These are phyloP conservation scores for Drosophila hydei DNA, from an alignment of 1,140 invertebrate species.

Conservation along the genomic window DNA sequence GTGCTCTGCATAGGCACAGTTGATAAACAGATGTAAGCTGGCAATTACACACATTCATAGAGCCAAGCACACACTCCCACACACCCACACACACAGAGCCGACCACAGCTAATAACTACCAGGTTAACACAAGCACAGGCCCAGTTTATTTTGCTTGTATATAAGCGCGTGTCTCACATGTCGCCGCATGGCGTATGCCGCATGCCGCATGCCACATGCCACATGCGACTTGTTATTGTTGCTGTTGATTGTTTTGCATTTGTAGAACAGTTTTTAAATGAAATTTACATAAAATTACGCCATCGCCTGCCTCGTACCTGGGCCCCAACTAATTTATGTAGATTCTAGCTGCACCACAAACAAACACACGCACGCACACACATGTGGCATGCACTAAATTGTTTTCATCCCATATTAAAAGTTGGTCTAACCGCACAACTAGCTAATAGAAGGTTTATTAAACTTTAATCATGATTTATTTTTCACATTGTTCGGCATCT, in stretches of 20 bases:
- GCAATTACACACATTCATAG: not conserved
- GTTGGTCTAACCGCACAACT: not conserved
- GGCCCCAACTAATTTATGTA: constrained; percentile 24
- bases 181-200: not conserved
- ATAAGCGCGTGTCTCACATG: not conserved
- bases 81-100: constrained; percentile 3
- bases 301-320: not conserved
- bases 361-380: not conserved
- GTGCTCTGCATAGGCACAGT: constrained; percentile 11
- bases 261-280: constrained; percentile 21
- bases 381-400: constrained; percentile 1
- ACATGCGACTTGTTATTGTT: not conserved
- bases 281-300: constrained; percentile 15
- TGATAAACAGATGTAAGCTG: constrained; percentile 35
- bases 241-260: constrained; percentile 22
- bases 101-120: constrained; percentile 2
- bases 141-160: not conserved
- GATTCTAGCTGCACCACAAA: constrained; percentile 2
- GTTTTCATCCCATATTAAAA: not conserved
- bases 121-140: constrained; percentile 11
- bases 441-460: not conserved
- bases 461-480: not conserved
- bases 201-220: not conserved
- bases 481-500: not conserved
- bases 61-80: not conserved